Evolutionary conservation across 2,888 invertebrate genomes (phyloP).

Genomic region (Lasius fuliginosus): DNA sequence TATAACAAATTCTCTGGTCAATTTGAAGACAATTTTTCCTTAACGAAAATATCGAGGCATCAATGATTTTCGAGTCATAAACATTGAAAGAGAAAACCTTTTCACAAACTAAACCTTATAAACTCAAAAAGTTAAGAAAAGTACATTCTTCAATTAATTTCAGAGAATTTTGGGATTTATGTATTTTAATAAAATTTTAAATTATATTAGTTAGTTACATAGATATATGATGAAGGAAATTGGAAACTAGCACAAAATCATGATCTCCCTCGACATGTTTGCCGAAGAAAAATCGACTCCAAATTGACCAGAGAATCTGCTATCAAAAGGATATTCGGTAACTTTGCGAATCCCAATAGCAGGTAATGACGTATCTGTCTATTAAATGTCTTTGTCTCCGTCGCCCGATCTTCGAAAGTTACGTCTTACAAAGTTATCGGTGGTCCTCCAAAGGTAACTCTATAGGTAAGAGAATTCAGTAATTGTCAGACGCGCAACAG

Average conservation of each 20-base stretch:
- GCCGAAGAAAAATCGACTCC: neutral
- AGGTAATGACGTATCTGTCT: neutral
- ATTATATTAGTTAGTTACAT: neutral
- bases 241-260: neutral
- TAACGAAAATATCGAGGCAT: too few species aligned
- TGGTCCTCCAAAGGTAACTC: neutral
- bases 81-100: too few species aligned
- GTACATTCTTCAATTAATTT: neutral
- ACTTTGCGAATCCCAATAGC: neutral
- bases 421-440: slow-evolving; percentile 3
- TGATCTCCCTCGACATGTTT: neutral
- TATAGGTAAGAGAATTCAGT: slow-evolving; percentile 17
- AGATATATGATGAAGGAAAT: neutral
- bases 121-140: neutral
- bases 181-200: neutral
- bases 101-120: neutral
- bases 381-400: neutral
- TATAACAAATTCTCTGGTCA: neutral
- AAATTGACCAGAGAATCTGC: neutral
- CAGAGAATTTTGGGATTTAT: neutral
- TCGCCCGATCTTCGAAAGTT: neutral
- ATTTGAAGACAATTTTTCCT: neutral
- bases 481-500: slow-evolving; percentile 4
- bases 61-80: too few species aligned
- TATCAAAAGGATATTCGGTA: neutral